Percentiles rank a stretch among this genome's conserved stretches.
These are phyloP conservation scores for Hydroisotoma schaefferi DNA, from an alignment of 2,888 invertebrate genomes.

Conservation along the genomic window DNA sequence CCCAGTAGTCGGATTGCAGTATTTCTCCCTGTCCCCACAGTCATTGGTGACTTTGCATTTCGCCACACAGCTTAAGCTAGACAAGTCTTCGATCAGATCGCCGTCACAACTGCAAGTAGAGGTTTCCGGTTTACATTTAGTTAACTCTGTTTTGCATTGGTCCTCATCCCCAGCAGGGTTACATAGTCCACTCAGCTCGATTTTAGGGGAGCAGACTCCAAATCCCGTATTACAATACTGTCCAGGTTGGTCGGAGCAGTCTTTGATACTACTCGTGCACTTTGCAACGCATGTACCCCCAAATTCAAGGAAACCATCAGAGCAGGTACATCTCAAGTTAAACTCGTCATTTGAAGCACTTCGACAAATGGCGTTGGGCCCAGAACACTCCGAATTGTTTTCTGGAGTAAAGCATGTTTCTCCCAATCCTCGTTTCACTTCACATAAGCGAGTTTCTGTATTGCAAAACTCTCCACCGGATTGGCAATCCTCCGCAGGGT, in stretches of 20 bases:
- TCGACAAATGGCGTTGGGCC: neutral
- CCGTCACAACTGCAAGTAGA: neutral
- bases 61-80: neutral
- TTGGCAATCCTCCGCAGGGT: neutral
- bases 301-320: neutral
- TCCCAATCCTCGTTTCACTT: neutral
- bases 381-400: neutral
- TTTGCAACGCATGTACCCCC: neutral
- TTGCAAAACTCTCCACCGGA: slow-evolving; percentile 1
- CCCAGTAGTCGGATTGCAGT: neutral
- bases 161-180: neutral
- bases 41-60: neutral
- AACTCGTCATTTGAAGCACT: neutral
- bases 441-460: neutral
- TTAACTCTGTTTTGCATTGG: neutral
- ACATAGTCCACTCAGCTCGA: slow-evolving; percentile 6
- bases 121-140: neutral
- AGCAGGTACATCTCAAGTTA: neutral
- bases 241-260: neutral
- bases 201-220: slow-evolving; percentile 3
- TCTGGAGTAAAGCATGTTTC: neutral
- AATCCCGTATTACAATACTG: neutral
- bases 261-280: neutral
- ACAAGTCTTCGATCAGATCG: neutral
- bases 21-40: neutral